Conservation (phyloP, 2,113 vertebrate species). For the Theropithecus gelada region DNA sequence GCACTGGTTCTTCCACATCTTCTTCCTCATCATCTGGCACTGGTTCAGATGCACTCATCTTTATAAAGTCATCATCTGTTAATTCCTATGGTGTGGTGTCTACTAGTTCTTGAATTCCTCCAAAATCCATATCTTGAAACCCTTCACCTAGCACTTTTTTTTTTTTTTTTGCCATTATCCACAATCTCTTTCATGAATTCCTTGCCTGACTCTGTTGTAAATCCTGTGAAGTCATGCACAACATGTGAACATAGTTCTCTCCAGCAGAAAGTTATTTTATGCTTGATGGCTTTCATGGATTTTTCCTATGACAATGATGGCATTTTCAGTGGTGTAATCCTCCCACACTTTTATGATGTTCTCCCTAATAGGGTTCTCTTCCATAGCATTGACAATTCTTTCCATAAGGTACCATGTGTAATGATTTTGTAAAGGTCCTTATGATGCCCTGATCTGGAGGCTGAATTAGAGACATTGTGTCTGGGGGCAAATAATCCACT, state of each 20-base stretch:
- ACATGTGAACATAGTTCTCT: neutral
- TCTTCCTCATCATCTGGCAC: no score
- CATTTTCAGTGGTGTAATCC: neutral
- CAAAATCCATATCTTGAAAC: neutral
- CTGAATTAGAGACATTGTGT: neutral
- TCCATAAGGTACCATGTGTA: neutral
- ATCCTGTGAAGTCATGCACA: neutral
- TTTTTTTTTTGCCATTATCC: neutral
- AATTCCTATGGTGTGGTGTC: neutral
- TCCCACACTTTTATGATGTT: neutral
- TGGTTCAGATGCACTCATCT: no score
- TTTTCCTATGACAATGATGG: neutral
- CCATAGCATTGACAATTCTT: neutral
- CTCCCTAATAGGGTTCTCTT: neutral
- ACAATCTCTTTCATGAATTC: neutral
- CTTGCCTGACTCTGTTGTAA: neutral
- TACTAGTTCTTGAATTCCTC: neutral
- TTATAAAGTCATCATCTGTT: no score
- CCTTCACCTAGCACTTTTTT: neutral
- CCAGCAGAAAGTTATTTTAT: neutral
- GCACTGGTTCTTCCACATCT: no score
- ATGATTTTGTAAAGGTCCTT: neutral
- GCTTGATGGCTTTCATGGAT: neutral
- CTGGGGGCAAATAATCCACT: neutral
- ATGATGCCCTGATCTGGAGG: neutral